Evolutionary conservation across 1,140 invertebrate species (phyloP), one percentile per base, ranked within the genome.

Genomic region (Cyrtorhinus lividipennis): DNA sequence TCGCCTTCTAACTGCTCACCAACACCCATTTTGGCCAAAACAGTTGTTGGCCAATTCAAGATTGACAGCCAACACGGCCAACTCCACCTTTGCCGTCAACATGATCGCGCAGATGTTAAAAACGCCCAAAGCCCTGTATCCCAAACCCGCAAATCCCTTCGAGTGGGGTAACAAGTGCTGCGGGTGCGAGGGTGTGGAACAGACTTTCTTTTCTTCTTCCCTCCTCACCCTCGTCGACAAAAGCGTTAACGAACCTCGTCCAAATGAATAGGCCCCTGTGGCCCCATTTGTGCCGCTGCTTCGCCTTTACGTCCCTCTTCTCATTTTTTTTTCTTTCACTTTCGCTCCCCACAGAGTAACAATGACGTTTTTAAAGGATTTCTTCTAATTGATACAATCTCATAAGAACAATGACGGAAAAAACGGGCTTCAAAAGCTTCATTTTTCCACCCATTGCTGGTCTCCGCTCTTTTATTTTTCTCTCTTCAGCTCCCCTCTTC

Each of bases 331-430:
- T 20, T 20, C 18, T 12, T 53, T 22, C 48, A 15, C 8, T 22
- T 53, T 20, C 5, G 10, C 18, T 20, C 18, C 48, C 48, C 3
- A 15, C 48, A 53, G 20, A 53, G 48, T 20, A 53, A 53, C 48
- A 53, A 53, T 53, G 18, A 8, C 48, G 48, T 53, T 53, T 53
- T 53, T 53, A 53, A 53, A 53, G 48, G 48, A 53, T 53, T 53
- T 53, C 12, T 53, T 53, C 48, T 53, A 53, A 53, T 53, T 53
- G 48, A 53, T 53, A 53, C 48, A 53, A 53, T 53, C 48, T 53
- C 48, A 20, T 5, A 53, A 53, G 48, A 53, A 53, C 48, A 53
- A 53, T 15, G 48, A 53, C 5, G 3, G 20, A 22, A 53, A 53
- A 15, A 53, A 15, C n/a, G n/a, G n/a, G n/a, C n/a, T n/a, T n/a